Evolutionary conservation across 2,113 vertebrate genomes (phyloP), one percentile per base, ranked within the genome.

Genomic region (Halcyon senegalensis): DNA sequence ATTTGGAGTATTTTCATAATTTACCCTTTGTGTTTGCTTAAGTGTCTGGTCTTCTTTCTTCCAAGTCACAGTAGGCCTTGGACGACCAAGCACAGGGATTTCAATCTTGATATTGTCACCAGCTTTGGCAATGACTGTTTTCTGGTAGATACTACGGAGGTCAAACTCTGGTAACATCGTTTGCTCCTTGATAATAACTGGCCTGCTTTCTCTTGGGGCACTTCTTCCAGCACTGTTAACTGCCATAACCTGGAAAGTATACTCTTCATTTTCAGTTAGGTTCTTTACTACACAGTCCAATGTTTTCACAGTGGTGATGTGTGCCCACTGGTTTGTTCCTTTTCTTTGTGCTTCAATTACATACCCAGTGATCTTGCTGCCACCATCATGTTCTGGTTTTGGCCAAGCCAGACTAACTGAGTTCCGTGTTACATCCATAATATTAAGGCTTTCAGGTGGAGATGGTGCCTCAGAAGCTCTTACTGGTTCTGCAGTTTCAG

Each of bases 31-130:
- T 81, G 99, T 99, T 96, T 99, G 98, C 91, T 99, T 99, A 64
- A 99, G 97, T 72, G 98, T 43, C 64, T 98, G 97, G n/a, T 98
- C 98, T 90, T 99, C 99, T 94, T 99, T 99, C 93, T 99, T 99
- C 99, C 99, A 99, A 19, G 99, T 99, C 87, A 99, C 96, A 55
- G 98, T 98, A 87, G 99, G 99, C 93, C 98, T 98, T 69, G 99
- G 99, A 96, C 99, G 99, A 96, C 99, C 99, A 89, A 99, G 98
- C 51, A 99, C 98, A 79, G 99, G 99, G 91, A 99, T 99, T 96
- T 99, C 99, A 93, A 99, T 98, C 97, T 99, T 99, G 92, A 99
- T 99, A 94, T 99, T 98, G 89, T 99, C 99, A 91, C 99, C 99
- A 94, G 99, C 99, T 97, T 98, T 99, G 80, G 98, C 99, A 94